Evolutionary conservation across 2,797 vertebrate genomes (phyloP).

Genomic region (Pipistrellus nathusii): DNA sequence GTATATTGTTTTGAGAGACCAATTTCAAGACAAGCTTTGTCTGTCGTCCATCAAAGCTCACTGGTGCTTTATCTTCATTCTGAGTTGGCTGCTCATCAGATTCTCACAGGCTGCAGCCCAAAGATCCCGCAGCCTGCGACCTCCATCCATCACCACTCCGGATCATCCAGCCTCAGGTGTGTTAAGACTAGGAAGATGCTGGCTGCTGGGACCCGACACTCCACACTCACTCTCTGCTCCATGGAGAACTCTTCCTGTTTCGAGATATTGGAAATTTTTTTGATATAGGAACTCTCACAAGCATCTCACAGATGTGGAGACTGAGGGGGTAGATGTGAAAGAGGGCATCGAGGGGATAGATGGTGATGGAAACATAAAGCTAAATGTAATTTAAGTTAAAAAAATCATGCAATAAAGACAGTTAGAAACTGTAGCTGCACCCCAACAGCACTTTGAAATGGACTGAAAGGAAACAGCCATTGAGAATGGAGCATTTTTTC

Average conservation of each 20-base stretch:
- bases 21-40: constrained; percentile 75
- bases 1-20: constrained; percentile 81
- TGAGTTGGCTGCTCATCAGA: constrained; percentile 62
- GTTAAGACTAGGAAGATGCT: not conserved
- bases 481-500: rapidly evolving
- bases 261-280: not conserved
- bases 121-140: not conserved
- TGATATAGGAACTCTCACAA: not conserved
- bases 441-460: not conserved
- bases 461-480: not conserved
- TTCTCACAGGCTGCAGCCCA: constrained; percentile 66
- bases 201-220: not conserved
- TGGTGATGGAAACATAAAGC: too few relatives aligned
- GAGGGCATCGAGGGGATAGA: too few relatives aligned
- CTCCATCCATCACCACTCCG: constrained; percentile 64
- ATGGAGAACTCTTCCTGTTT: not conserved
- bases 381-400: too few relatives aligned
- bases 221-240: not conserved
- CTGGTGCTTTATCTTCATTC: constrained; percentile 86
- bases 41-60: constrained; percentile 82
- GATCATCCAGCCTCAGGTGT: not conserved
- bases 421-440: not conserved
- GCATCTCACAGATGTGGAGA: constrained; percentile 26
- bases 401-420: not conserved
- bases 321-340: not conserved